These are phyloP conservation scores for Malurus alboscapulatus DNA, from an alignment of 2,113 vertebrate species.

Conservation along the genomic window DNA sequence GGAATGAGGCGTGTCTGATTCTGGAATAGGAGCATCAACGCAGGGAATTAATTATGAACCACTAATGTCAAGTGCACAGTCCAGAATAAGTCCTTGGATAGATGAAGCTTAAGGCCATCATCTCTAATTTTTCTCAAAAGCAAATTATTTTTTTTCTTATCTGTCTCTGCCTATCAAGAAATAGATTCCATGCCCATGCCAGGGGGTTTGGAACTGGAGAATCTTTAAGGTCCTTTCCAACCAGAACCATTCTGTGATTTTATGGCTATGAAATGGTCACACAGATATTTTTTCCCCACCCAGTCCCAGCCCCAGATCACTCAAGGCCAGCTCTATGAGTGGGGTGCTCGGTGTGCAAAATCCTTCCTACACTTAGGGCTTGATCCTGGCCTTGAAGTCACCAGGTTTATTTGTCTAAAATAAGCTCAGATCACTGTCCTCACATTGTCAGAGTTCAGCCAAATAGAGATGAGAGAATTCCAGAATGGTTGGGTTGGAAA, in stretches of 20 bases:
- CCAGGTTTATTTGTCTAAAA: not conserved
- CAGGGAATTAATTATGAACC: constrained; percentile 46
- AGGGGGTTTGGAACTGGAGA: not conserved
- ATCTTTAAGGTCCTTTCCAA: not conserved
- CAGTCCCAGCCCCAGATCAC: not conserved
- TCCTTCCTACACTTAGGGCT: not conserved
- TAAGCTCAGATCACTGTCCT: not conserved
- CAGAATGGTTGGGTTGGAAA: not conserved
- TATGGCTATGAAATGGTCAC: not conserved
- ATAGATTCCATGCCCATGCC: not conserved
- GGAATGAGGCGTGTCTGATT: constrained; percentile 24
- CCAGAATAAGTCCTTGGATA: constrained; percentile 12
- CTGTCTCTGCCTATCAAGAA: not conserved
- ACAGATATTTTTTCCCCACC: not conserved
- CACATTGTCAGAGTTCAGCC: not conserved
- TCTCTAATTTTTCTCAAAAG: not conserved
- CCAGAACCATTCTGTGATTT: not conserved
- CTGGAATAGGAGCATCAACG: constrained; percentile 58
- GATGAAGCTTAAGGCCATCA: constrained; percentile 15
- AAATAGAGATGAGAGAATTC: not conserved
- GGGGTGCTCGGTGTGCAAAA: not conserved
- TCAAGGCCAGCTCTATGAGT: not conserved
- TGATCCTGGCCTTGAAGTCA: not conserved
- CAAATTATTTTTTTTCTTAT: not conserved
- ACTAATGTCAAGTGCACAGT: constrained; percentile 11